phyloP scores from a whole-genome alignment of 2,888 invertebrate genomes.

The Hypsopygia costalis region DNA sequence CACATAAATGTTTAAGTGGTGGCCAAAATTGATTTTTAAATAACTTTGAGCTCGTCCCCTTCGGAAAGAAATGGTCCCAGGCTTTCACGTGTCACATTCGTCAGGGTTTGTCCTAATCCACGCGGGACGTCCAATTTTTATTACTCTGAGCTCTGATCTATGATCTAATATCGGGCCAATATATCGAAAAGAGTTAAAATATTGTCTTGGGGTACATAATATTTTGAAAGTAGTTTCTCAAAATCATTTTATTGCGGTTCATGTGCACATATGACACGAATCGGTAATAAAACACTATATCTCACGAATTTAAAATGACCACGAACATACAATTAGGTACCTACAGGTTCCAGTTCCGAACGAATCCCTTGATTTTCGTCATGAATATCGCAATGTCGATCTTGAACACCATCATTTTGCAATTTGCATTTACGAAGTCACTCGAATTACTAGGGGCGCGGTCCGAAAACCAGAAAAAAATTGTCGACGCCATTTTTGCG shows the following conservation, averaged over 20 bases:
- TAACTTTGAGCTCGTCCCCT: conserved; percentile 48
- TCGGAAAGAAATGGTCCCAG: conserved; percentile 55
- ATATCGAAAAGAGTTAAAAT: conserved; percentile 54
- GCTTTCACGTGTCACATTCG: conserved; percentile 71
- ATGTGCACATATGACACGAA: too few species aligned
- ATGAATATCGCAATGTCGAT: conserved; percentile 46
- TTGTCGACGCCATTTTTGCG: conserved; percentile 44
- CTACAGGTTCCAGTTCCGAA: conserved; percentile 27
- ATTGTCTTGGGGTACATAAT: conserved; percentile 31
- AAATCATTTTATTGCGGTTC: too few species aligned
- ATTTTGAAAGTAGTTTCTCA: conserved; percentile 1
- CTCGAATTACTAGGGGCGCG: conserved; percentile 48
- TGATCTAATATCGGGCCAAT: conserved; percentile 64
- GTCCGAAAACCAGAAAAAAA: conserved; percentile 33
- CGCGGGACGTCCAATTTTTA: conserved; percentile 71
- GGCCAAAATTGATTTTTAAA: conserved; percentile 68
- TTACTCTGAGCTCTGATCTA: conserved; percentile 71
- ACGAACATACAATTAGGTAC: conserved; percentile 17
- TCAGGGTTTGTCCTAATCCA: conserved; percentile 75
- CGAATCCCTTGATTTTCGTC: conserved; percentile 38
- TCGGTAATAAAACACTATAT: neutral
- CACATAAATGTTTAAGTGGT: conserved; percentile 41
- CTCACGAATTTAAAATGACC: neutral
- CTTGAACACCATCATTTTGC: conserved; percentile 47
- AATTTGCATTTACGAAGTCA: conserved; percentile 58